Evolutionary conservation across 2,888 invertebrate genomes (phyloP).

Genomic region (Eupithecia insigniata): DNA sequence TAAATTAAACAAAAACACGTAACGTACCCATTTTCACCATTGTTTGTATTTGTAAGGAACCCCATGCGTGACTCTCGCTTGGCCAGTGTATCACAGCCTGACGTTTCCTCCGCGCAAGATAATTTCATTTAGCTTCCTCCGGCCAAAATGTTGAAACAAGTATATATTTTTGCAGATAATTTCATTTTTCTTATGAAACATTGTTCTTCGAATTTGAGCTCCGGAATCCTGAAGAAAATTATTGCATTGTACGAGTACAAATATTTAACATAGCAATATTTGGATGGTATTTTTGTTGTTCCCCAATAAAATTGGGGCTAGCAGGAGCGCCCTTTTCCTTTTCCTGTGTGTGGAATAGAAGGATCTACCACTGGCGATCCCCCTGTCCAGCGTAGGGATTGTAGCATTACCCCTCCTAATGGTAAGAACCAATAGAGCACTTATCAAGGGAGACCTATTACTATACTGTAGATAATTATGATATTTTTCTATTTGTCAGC

Average conservation of each 20-base stretch:
- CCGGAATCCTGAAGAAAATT: not conserved
- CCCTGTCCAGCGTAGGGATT: no score
- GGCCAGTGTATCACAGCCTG: not conserved
- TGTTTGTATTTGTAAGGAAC: not conserved
- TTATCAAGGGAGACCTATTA: no score
- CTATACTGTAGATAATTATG: no score
- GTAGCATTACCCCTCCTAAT: no score
- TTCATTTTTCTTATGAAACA: not conserved
- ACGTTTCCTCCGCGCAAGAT: not conserved
- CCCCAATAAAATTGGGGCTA: no score
- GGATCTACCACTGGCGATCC: no score
- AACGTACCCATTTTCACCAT: not conserved
- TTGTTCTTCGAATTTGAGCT: not conserved
- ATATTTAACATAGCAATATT: not conserved
- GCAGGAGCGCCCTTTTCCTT: not conserved
- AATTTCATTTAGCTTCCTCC: slow-evolving; percentile 4
- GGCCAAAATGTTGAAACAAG: not conserved
- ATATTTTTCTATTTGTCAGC: no score
- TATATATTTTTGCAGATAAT: slow-evolving; percentile 1
- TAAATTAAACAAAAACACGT: not conserved
- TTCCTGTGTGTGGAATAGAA: no score
- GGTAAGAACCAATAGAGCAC: no score
- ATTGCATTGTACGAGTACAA: not conserved
- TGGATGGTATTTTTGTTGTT: not conserved
- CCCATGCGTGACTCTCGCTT: not conserved